A percentile compares a stretch with the other conserved stretches of the same genome.
Conservation (phyloP, 2,888 invertebrate genomes). For the Acheta domesticus region DNA sequence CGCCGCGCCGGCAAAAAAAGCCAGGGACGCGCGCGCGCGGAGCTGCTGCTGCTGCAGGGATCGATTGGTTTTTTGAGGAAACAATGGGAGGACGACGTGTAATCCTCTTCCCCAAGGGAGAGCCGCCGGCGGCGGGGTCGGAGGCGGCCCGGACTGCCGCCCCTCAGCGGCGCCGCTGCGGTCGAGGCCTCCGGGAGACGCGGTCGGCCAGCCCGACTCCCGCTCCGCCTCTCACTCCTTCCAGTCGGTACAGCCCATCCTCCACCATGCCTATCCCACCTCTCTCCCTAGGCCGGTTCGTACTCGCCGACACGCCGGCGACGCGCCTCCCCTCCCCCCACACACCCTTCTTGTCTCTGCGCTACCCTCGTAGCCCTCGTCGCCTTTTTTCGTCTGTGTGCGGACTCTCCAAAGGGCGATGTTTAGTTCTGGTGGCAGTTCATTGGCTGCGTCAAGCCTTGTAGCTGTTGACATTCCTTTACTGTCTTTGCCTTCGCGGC, state of each 20-base stretch:
- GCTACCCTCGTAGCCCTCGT: no score
- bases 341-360: no score
- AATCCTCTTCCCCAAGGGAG: background rate
- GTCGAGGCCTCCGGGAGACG: background rate
- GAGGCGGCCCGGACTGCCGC: background rate
- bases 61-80: conserved; percentile 9
- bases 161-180: background rate
- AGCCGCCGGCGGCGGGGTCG: background rate
- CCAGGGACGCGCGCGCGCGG: background rate
- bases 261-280: no score
- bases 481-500: no score
- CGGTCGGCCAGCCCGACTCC: background rate
- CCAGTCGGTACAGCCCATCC: background rate
- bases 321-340: no score
- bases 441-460: no score
- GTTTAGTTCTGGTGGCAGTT: no score
- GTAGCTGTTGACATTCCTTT: no score
- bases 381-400: no score
- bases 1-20: background rate
- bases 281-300: no score
- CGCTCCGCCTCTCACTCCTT: background rate
- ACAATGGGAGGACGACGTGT: background rate
- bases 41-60: background rate
- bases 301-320: no score
- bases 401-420: no score